Evolutionary conservation across 2,113 vertebrate genomes (phyloP).

Genomic region (Heptranchias perlo): DNA sequence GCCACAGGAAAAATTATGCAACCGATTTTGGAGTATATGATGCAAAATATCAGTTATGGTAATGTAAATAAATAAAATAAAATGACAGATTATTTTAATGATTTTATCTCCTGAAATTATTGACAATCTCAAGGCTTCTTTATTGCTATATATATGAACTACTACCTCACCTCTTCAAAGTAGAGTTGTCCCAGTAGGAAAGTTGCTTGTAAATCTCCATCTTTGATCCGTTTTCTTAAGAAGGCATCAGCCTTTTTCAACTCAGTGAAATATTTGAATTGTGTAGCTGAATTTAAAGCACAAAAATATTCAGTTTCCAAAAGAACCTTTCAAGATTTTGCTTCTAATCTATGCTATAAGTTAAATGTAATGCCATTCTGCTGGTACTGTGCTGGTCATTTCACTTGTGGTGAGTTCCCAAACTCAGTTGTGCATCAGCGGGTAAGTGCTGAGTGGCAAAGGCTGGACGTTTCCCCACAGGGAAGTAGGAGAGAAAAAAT

Average conservation of each 20-base stretch:
- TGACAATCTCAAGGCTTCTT: background rate
- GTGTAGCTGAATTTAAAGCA: background rate
- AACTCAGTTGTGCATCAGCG: background rate
- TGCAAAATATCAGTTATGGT: background rate
- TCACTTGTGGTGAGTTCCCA: background rate
- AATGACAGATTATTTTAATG: background rate
- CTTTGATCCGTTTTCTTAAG: conserved; percentile 44
- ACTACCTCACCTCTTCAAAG: conserved; percentile 63
- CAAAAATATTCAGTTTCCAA: background rate
- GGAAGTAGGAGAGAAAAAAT: background rate
- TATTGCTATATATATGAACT: background rate
- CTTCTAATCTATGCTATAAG: background rate
- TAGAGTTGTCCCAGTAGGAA: conserved; percentile 67
- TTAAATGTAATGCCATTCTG: background rate
- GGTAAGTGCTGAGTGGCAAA: background rate
- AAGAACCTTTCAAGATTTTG: background rate
- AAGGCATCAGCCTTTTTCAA: conserved; percentile 48
- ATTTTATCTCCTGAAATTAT: background rate
- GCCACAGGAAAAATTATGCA: no score
- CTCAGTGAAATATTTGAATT: background rate
- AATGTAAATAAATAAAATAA: background rate
- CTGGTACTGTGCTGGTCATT: background rate
- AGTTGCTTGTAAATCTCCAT: conserved; percentile 49
- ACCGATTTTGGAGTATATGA: background rate
- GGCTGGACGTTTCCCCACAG: background rate